phyloP scores from a whole-genome alignment of 2,888 invertebrate genomes.

The Coronaproctus castanopsis region DNA sequence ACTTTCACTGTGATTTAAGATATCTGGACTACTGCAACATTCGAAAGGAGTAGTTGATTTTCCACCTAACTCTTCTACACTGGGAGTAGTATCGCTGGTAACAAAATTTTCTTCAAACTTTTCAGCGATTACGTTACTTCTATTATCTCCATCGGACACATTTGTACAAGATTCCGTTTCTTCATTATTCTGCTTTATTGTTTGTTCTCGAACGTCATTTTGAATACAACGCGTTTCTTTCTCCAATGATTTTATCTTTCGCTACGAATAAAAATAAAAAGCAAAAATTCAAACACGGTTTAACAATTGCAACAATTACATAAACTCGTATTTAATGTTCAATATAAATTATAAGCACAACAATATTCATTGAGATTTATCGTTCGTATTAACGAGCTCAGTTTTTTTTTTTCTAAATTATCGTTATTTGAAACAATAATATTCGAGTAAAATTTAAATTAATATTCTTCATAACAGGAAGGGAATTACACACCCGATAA shows the following conservation, averaged over 20 bases:
- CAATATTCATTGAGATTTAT: too few species aligned
- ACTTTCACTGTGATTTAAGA: conserved; percentile 11
- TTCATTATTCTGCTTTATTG: conserved; percentile 5
- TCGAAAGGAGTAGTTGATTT: conserved; percentile 7
- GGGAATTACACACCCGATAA: too few species aligned
- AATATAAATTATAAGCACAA: too few species aligned
- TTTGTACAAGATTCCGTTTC: conserved; percentile 8
- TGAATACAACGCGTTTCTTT: conserved; percentile 4
- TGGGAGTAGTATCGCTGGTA: conserved; percentile 8
- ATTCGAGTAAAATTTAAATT: too few species aligned
- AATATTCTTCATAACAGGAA: too few species aligned
- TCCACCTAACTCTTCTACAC: conserved; percentile 6
- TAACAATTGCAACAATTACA: too few species aligned
- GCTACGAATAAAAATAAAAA: conserved; percentile 1
- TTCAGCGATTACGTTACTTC: conserved; percentile 5
- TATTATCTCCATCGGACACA: conserved; percentile 4
- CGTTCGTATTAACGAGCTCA: too few species aligned
- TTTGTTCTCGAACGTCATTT: conserved; percentile 2
- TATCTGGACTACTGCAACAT: conserved; percentile 13
- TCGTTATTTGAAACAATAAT: too few species aligned
- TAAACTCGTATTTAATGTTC: too few species aligned
- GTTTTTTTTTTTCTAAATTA: too few species aligned
- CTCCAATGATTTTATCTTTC: conserved; percentile 11
- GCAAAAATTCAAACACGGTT: neutral
- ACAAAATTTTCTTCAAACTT: conserved; percentile 2